A percentile compares a stretch with the other conserved stretches of the same genome.
Conservation (phyloP, 2,797 vertebrate species). For the Acanthurus leucopareius region DNA sequence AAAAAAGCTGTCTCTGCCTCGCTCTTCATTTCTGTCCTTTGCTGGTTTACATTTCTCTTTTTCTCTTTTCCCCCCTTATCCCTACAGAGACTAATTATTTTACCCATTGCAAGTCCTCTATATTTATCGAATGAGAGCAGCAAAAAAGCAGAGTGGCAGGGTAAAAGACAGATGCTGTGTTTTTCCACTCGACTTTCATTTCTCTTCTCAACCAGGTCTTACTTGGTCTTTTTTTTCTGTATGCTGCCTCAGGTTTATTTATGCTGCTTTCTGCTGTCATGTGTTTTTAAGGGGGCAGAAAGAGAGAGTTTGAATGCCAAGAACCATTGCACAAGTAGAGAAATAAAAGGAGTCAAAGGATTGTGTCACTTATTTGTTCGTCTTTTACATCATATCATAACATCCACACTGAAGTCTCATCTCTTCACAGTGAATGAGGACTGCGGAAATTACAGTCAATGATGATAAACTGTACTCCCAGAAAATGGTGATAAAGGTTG, state of each 20-base stretch:
- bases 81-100: constrained; percentile 84
- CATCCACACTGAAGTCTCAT: constrained; percentile 14
- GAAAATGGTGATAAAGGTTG: neutral
- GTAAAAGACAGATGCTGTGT: constrained; percentile 27
- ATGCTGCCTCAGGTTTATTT: constrained; percentile 65
- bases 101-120: constrained; percentile 60
- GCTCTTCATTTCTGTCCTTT: constrained; percentile 41
- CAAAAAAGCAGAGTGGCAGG: constrained; percentile 26
- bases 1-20: constrained; percentile 23
- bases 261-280: constrained; percentile 45
- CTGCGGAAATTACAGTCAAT: constrained; percentile 6
- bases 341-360: neutral
- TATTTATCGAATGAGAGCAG: constrained; percentile 65
- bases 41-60: constrained; percentile 25
- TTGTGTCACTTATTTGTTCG: neutral
- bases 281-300: constrained; percentile 35
- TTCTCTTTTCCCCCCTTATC: constrained; percentile 30
- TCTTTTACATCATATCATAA: constrained; percentile 1
- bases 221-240: neutral
- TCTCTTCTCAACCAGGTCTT: constrained; percentile 35
- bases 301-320: constrained; percentile 2
- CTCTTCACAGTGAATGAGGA: constrained; percentile 11
- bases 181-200: constrained; percentile 55
- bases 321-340: neutral
- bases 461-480: constrained; percentile 10